Evolutionary conservation across 2,888 invertebrate genomes (phyloP).

Genomic region (Selenia dentaria): DNA sequence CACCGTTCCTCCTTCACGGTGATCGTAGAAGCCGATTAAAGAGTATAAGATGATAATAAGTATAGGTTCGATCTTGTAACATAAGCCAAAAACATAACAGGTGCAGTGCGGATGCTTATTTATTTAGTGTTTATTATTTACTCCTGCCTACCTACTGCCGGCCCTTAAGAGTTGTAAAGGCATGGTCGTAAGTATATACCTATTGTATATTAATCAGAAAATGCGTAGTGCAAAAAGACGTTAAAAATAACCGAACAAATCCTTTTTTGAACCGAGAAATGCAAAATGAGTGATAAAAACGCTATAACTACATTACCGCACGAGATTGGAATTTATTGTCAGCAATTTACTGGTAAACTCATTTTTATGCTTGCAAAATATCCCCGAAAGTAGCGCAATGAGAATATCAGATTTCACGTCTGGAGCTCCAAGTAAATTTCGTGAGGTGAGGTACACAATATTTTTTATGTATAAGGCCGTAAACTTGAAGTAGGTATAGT

Average conservation of each 20-base stretch:
- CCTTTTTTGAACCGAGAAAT: not conserved
- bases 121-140: too few relatives aligned
- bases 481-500: constrained; percentile 62
- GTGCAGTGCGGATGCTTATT: too few relatives aligned
- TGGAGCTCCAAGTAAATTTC: constrained; percentile 53
- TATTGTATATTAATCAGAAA: too few relatives aligned
- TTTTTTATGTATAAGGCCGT: constrained; percentile 58
- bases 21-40: too few relatives aligned
- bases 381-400: constrained; percentile 31
- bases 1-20: too few relatives aligned
- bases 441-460: constrained; percentile 40
- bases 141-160: too few relatives aligned
- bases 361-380: constrained; percentile 28
- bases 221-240: too few relatives aligned
- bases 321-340: constrained; percentile 16
- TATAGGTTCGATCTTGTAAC: too few relatives aligned
- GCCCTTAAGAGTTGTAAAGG: too few relatives aligned
- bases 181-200: too few relatives aligned
- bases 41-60: too few relatives aligned
- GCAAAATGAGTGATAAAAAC: constrained; percentile 9
- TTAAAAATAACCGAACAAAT: not conserved
- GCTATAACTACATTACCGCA: constrained; percentile 16
- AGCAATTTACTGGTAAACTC: constrained; percentile 15
- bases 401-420: constrained; percentile 44
- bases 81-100: too few relatives aligned